These are phyloP conservation scores for Dryomyza anilis DNA, from an alignment of 2,888 invertebrate genomes.

Conservation along the genomic window DNA sequence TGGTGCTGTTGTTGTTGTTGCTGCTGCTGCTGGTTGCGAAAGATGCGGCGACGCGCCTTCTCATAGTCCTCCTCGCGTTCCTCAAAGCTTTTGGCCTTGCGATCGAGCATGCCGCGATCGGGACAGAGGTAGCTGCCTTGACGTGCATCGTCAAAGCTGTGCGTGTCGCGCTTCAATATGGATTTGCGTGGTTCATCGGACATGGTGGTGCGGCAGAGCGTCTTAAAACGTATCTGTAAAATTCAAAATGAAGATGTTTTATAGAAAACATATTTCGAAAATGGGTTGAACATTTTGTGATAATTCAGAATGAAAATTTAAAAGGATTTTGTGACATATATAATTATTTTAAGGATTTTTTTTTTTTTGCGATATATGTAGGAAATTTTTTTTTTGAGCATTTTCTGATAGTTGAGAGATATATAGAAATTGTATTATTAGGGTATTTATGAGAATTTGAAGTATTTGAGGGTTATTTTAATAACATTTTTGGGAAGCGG, in stretches of 20 bases:
- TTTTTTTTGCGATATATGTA: background rate
- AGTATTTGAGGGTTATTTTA: too few species aligned
- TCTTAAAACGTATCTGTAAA: constrained; percentile 71
- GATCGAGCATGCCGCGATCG: constrained; percentile 70
- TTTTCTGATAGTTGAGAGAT: background rate
- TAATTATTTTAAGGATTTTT: too few species aligned
- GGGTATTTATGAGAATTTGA: too few species aligned
- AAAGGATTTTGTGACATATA: too few species aligned
- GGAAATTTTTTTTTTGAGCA: too few species aligned
- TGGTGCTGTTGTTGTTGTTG: constrained; percentile 39
- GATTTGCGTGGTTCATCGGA: constrained; percentile 73
- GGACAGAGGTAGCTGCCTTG: constrained; percentile 64
- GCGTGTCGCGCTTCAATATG: constrained; percentile 82
- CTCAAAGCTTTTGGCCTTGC: constrained; percentile 84
- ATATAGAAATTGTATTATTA: too few species aligned
- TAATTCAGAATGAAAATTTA: too few species aligned
- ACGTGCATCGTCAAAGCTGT: constrained; percentile 76
- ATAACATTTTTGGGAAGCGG: too few species aligned
- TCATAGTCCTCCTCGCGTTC: constrained; percentile 91
- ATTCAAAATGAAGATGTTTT: background rate
- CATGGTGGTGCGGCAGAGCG: constrained; percentile 71
- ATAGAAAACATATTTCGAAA: background rate
- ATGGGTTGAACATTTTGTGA: too few species aligned
- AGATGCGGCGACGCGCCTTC: constrained; percentile 83
- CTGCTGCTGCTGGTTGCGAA: constrained; percentile 60